Evolutionary conservation across 1,140 invertebrate species (phyloP), one percentile per base, ranked within the genome.

Genomic region (Drosophila parvula): DNA sequence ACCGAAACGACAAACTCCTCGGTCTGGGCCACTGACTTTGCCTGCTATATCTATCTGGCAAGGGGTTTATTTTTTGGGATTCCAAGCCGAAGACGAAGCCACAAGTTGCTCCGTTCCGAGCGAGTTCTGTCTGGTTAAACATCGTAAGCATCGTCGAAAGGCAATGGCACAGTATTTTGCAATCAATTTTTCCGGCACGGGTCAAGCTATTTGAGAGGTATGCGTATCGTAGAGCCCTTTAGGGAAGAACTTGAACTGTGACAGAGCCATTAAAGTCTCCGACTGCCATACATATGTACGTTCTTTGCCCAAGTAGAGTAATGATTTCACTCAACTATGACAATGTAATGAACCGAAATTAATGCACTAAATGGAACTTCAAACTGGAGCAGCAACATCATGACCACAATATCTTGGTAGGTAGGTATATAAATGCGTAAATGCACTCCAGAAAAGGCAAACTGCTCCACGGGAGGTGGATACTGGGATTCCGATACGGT

Each of bases 311-410:
- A 53, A 67, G 36, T 44, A 11, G 62, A 69, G 61, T 45, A 55
- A 61, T 41, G 40, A 45, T 45, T 55, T 44, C 65, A 55, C 63
- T 90, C 70, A 81, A 70, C 80, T 89, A 74, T 89, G 84, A 90
- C 85, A 75, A 73, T 81, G 81, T 89, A 89, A 89, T 89, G 74
- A 90, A 89, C 74, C 84, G 74, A 89, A 78, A 81, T 89, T 89
- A 81, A 75, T 78, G 79, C 64, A 77, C 77, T 79, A 74, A 84
- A 84, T 80, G 58, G 74, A 78, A 86, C 79, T 79, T 47, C 28
- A 79, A 89, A 84, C 68, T 88, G 70, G 81, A 78, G 56, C 85
- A 85, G 41, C 80, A 74, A 56, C 44, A 78, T 51, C 62, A 61
- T 30, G 65, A 55, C 65, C 65, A 69, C 65, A 69, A 65, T 22